These are phyloP conservation scores for Pseudachorutes palmiensis DNA, from an alignment of 1,140 invertebrate species.

Conservation along the genomic window DNA sequence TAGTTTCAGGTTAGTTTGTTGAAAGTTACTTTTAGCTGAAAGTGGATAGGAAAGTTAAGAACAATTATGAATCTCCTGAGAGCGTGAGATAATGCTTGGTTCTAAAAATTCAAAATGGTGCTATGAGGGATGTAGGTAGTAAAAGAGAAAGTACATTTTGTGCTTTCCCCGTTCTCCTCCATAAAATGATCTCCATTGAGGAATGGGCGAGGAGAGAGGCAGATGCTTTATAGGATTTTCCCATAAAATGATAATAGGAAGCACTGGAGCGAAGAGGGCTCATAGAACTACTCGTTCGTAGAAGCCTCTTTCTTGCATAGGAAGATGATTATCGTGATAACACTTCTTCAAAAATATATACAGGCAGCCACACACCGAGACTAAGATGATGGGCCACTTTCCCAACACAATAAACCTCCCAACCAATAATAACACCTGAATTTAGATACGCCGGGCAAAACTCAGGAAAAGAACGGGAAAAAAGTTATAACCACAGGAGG, in stretches of 20 bases:
- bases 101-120: constrained; percentile 3
- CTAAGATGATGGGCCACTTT: too few relatives aligned
- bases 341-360: not conserved
- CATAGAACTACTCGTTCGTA: not conserved
- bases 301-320: not conserved
- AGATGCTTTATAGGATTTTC: constrained; percentile 8
- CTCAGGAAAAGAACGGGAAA: too few relatives aligned
- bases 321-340: constrained; percentile 1
- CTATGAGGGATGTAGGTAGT: not conserved
- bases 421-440: too few relatives aligned
- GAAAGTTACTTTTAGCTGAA: too few relatives aligned
- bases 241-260: constrained; percentile 10
- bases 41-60: not conserved
- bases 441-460: too few relatives aligned
- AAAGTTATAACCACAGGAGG: too few relatives aligned
- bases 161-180: not conserved
- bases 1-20: too few relatives aligned
- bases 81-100: not conserved
- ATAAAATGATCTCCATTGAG: not conserved
- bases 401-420: too few relatives aligned
- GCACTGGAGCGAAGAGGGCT: not conserved
- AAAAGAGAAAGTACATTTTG: not conserved
- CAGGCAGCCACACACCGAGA: too few relatives aligned
- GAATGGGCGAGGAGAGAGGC: not conserved
- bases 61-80: constrained; percentile 6